These are phyloP conservation scores for Dryoscopus gambensis DNA, from an alignment of 2,113 vertebrate genomes.

Conservation along the genomic window DNA sequence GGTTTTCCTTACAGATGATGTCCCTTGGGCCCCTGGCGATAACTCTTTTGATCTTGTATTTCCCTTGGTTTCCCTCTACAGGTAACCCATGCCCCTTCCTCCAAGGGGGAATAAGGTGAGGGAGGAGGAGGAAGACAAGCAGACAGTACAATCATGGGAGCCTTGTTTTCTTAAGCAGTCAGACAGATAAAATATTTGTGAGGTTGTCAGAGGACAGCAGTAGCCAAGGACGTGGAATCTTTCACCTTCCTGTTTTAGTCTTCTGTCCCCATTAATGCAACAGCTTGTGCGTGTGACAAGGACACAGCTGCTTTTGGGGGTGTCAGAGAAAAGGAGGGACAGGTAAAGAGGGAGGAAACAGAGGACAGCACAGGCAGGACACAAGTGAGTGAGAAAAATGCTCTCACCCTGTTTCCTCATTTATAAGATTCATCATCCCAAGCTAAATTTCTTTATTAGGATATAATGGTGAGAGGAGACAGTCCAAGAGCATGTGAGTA, in stretches of 20 bases:
- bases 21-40: not conserved
- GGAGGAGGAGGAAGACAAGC: not conserved
- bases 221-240: not conserved
- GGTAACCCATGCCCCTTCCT: not conserved
- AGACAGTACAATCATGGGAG: not conserved
- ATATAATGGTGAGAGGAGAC: not conserved
- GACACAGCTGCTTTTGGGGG: not conserved
- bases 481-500: not conserved
- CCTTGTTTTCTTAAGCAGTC: not conserved
- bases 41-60: not conserved
- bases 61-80: not conserved
- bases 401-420: not conserved
- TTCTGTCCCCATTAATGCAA: not conserved
- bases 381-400: not conserved
- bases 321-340: not conserved
- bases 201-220: not conserved
- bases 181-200: not conserved
- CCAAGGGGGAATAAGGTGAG: not conserved
- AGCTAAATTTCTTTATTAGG: not conserved
- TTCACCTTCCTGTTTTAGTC: not conserved
- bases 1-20: not conserved
- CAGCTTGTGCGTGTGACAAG: not conserved
- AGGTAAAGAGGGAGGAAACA: not conserved
- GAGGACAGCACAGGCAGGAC: not conserved
- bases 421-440: not conserved